Evolutionary conservation across 2,888 invertebrate species (phyloP), one percentile per base, ranked within the genome.

Genomic region (Acanthoscelides obtectus): DNA sequence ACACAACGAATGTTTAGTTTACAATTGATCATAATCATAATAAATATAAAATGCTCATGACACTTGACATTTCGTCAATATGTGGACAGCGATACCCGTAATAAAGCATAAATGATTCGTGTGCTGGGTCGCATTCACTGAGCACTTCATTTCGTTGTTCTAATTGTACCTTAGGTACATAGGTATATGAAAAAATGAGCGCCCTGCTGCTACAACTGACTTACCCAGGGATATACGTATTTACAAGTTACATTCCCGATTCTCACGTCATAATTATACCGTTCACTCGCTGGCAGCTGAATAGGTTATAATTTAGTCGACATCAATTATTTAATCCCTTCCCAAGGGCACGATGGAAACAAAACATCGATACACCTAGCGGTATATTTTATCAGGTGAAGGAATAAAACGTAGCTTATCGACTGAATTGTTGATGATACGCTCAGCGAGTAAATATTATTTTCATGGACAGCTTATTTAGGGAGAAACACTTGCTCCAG

Each of bases 261-360:
- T 70, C 22, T 3, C 19, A 70, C 22, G 22, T 22, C 25, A 70
- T 70, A 70, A 66, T 70, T 70, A 45, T 45, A 45, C 45, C 45
- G 45, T 45, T 45, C 45, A 12, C 17, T 45, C 45, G 45, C 45
- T 45, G 45, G 45, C 45, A 17, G 45, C 45, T 12, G 45, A 45
- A 45, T 17, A 45, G 45, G 45, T 45, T 17, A 45, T 45, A 45
- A 45, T 45, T 45, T 45, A 45, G 17, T 45, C 5, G 1, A 12
- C 45, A 45, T 45, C 45, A 45, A 45, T 45, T 45, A 45, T 45
- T 45, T 45, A 45, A 45, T 45, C 17, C 45, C 17, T 12, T 45
- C 45, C 45, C 45, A 45, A 45, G 45, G 45, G 45, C 45, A 45
- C 3, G 45, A 45, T 45, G 45, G 45, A 45, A 45, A 12, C 45